Evolutionary conservation across 2,888 invertebrate genomes (phyloP).

Genomic region (Zelleria hepariella): DNA sequence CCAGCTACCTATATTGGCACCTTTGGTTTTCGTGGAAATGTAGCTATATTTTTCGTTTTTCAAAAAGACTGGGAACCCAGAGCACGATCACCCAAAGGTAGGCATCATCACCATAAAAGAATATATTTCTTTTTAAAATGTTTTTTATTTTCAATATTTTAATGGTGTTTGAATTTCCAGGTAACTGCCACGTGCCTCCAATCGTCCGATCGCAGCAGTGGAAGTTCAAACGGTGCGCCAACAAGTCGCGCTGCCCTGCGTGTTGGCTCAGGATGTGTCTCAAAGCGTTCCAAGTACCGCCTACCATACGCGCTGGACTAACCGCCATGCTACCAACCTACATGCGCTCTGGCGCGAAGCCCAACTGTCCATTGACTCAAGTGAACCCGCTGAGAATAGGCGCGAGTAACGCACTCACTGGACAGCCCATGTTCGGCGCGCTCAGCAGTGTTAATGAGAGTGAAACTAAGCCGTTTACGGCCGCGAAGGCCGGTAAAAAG

Average conservation of each 20-base stretch:
- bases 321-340: constrained; percentile 78
- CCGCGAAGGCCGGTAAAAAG: constrained; percentile 45
- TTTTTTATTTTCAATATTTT: not conserved
- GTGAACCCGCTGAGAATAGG: constrained; percentile 45
- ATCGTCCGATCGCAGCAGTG: constrained; percentile 79
- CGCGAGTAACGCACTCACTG: constrained; percentile 27
- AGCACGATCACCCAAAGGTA: not conserved
- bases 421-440: constrained; percentile 38
- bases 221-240: constrained; percentile 77
- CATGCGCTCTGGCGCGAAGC: constrained; percentile 62
- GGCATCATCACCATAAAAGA: too few relatives aligned
- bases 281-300: constrained; percentile 83
- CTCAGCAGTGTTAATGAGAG: constrained; percentile 28
- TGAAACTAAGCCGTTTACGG: constrained; percentile 50
- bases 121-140: too few relatives aligned
- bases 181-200: constrained; percentile 80
- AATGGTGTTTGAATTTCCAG: constrained; percentile 39
- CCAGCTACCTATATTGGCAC: not conserved
- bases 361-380: constrained; percentile 33
- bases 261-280: constrained; percentile 92
- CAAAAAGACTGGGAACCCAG: not conserved
- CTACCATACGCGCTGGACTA: constrained; percentile 76
- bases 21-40: not conserved
- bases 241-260: constrained; percentile 84
- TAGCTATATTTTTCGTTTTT: not conserved